These are phyloP conservation scores for Cryptocheilus praepositus DNA, from an alignment of 2,888 invertebrate species.

Conservation along the genomic window DNA sequence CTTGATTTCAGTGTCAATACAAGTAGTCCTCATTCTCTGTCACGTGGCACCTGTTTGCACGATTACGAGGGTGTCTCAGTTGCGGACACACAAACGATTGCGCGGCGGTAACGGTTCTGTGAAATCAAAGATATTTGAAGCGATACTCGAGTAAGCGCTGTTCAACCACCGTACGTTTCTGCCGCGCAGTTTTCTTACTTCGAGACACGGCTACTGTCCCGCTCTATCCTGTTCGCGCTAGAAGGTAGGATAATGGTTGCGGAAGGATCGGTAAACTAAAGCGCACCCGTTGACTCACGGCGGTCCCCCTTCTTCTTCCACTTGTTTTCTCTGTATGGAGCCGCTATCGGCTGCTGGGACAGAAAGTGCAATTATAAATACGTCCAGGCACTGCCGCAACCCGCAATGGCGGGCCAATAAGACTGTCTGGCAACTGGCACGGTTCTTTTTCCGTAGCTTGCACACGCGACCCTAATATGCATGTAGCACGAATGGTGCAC, in stretches of 20 bases:
- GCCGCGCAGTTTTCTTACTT: too few species aligned
- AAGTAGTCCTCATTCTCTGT: too few species aligned
- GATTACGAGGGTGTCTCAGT: too few species aligned
- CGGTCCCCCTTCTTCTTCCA: slow-evolving; percentile 37
- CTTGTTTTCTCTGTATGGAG: slow-evolving; percentile 63
- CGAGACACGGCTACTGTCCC: background rate
- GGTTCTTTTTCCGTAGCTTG: slow-evolving; percentile 26
- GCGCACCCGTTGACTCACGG: slow-evolving; percentile 46
- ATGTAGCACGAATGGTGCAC: slow-evolving; percentile 18
- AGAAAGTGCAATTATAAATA: slow-evolving; percentile 66
- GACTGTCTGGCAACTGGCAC: slow-evolving; percentile 10
- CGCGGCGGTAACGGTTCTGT: too few species aligned
- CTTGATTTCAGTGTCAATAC: too few species aligned
- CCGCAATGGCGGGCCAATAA: slow-evolving; percentile 27
- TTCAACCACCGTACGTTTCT: background rate
- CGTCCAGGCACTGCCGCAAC: slow-evolving; percentile 40
- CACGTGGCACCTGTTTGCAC: too few species aligned
- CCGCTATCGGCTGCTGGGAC: slow-evolving; percentile 60
- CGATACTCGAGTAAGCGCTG: slow-evolving; percentile 1
- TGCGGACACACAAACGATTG: too few species aligned
- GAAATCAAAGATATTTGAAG: background rate
- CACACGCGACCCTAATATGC: slow-evolving; percentile 38
- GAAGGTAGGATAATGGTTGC: slow-evolving; percentile 43
- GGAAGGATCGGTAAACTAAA: slow-evolving; percentile 30
- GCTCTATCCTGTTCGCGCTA: slow-evolving; percentile 1